Conservation (phyloP, 2,888 invertebrate genomes). For the Volucella zonaria region DNA sequence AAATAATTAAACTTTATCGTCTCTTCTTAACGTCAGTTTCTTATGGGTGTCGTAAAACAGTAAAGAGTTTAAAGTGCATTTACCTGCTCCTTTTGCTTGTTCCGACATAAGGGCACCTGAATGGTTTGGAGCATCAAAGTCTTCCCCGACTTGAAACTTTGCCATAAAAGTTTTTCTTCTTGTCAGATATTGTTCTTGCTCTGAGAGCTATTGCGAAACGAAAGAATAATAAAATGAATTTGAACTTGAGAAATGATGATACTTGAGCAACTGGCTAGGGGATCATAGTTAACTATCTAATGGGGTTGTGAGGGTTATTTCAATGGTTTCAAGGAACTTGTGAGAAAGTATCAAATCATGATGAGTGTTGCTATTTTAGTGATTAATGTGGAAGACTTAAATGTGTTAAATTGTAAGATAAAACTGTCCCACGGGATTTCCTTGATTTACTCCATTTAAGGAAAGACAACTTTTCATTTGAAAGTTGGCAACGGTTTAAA, state of each 20-base stretch:
- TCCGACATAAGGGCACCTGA: too few relatives aligned
- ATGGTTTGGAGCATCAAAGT: too few relatives aligned
- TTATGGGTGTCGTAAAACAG: background rate
- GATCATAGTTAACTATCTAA: background rate
- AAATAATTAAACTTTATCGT: background rate
- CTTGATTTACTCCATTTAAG: too few relatives aligned
- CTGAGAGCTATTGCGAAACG: background rate
- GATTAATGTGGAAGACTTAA: background rate
- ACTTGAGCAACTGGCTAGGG: background rate
- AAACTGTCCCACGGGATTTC: too few relatives aligned
- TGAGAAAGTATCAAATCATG: background rate
- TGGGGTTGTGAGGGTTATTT: background rate
- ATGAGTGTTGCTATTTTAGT: background rate
- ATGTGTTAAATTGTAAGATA: background rate
- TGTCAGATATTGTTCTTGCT: background rate
- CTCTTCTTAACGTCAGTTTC: too few relatives aligned
- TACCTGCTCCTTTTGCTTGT: background rate
- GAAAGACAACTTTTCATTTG: too few relatives aligned
- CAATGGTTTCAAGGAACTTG: background rate
- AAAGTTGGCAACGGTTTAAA: too few relatives aligned
- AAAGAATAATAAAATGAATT: slow-evolving; percentile 5
- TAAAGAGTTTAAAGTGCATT: background rate
- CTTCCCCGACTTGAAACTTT: background rate
- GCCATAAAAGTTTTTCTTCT: background rate
- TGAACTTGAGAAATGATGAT: background rate